Conservation (phyloP, 2,888 invertebrate genomes). For the Cremastobaeus sp. region DNA sequence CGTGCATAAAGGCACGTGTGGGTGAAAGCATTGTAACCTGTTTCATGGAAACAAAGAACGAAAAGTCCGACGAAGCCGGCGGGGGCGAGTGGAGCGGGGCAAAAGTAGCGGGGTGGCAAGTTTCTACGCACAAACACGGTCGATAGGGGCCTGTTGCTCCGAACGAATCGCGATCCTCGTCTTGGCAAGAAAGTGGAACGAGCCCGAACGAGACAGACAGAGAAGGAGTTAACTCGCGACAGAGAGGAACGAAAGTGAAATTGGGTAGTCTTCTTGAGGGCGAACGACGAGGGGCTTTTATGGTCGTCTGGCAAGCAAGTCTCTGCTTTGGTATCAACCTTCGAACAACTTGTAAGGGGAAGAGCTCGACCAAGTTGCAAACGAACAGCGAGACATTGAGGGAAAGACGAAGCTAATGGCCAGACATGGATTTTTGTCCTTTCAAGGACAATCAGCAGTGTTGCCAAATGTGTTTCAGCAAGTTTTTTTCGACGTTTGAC, state of each 20-base stretch:
- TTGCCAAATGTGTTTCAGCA: conserved; percentile 36
- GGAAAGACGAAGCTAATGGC: conserved; percentile 35
- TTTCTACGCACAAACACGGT: conserved; percentile 67
- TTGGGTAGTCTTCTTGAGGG: conserved; percentile 38
- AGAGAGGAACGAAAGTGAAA: conserved; percentile 28
- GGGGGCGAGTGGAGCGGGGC: conserved; percentile 12
- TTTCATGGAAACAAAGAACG: conserved; percentile 13
- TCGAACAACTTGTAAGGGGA: conserved; percentile 25
- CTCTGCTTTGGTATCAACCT: conserved; percentile 32
- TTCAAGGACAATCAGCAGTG: conserved; percentile 33
- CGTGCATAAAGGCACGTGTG: neutral
- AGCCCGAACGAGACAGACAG: conserved; percentile 15
- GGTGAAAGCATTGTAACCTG: conserved; percentile 20
- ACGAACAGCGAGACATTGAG: conserved; percentile 6
- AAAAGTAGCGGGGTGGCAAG: conserved; percentile 20
- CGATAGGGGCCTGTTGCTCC: conserved; percentile 74
- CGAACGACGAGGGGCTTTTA: conserved; percentile 32
- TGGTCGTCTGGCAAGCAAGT: conserved; percentile 39
- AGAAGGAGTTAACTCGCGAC: conserved; percentile 5
- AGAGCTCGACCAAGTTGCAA: conserved; percentile 16
- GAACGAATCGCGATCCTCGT: conserved; percentile 63
- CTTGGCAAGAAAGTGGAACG: conserved; percentile 37
- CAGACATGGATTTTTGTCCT: conserved; percentile 42
- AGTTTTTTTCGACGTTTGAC: neutral
- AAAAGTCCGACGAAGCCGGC: conserved; percentile 20